A percentile compares a stretch with the other conserved stretches of the same genome.
Conservation (phyloP, 1,140 invertebrate genomes). For the Belonocnema kinseyi region DNA sequence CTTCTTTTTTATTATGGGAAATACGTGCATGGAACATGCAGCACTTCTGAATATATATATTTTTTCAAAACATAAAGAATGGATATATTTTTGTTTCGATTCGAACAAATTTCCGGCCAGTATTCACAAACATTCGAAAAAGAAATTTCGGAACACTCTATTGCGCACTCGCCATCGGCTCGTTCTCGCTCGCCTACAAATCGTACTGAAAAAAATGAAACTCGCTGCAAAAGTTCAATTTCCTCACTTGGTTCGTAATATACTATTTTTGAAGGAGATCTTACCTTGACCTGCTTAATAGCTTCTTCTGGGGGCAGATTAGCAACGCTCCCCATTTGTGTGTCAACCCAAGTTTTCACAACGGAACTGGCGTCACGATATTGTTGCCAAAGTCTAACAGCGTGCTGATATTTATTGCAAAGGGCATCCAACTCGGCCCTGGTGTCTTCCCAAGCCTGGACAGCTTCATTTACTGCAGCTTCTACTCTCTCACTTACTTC, state of each 20-base stretch:
- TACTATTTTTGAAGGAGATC: slow-evolving; percentile 44
- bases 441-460: slow-evolving; percentile 85
- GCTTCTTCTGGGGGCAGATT: slow-evolving; percentile 80
- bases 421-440: slow-evolving; percentile 83
- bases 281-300: slow-evolving; percentile 80
- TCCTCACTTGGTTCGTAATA: background rate
- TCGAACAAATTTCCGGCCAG: no score
- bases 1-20: no score
- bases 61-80: no score
- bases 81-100: no score
- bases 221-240: no score
- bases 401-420: slow-evolving; percentile 84
- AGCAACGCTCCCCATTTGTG: slow-evolving; percentile 80
- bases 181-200: no score
- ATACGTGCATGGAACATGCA: no score
- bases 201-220: no score
- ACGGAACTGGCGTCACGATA: slow-evolving; percentile 86
- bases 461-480: slow-evolving; percentile 83
- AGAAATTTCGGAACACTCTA: no score
- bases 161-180: no score
- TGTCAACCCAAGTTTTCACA: slow-evolving; percentile 83
- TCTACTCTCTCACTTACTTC: slow-evolving; percentile 83
- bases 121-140: no score
- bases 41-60: no score
- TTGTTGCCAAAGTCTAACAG: slow-evolving; percentile 85